Evolutionary conservation across 2,888 invertebrate genomes (phyloP), one percentile per base, ranked within the genome.

Genomic region (Microchrysa polita): DNA sequence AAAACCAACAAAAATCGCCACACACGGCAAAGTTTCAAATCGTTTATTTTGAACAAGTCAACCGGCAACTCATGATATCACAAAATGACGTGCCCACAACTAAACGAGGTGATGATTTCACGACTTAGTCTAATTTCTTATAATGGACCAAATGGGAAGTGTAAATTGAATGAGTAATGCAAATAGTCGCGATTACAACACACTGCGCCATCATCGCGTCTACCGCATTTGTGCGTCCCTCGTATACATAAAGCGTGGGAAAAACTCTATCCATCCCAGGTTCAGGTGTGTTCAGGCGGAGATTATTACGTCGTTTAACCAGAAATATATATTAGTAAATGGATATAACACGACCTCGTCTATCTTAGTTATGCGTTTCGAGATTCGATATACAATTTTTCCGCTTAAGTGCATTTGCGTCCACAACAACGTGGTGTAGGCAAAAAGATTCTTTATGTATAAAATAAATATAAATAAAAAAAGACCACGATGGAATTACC

Each of bases 81-180:
- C n/a, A n/a, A n/a, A 22, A 10, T 65, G 48, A 67, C 20, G 20
- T 20, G 12, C 27, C n/a, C 22, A 14, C n/a, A 23, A 53, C 34
- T 55, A 69, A 69, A 69, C 57, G 20, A 20, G 42, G 40, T 40
- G 57, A 69, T 69, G 69, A 69, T 27, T 69, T 55, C 69, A 69
- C 57, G 52, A 34, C 57, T 55, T 69, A 69, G 42, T 57, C 69
- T 40, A 69, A 69, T 69, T 69, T 69, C 57, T n/a, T 57, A 69
- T 69, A 69, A 34, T 34, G 34, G 40, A 55, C 18, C 27, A 7
- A 69, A 55, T n/a, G 34, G n/a, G 34, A 42, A 40, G 48, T 48
- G 69, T 22, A 69, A 69, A 69, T 55, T 55, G 42, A 42, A 55
- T 69, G 69, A 69, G 69, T 69, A 69, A 69, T 69, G 55, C 18